Base-by-base conservation (phyloP, 2,113 vertebrate species). In the Spheniscus mendiculus region DNA sequence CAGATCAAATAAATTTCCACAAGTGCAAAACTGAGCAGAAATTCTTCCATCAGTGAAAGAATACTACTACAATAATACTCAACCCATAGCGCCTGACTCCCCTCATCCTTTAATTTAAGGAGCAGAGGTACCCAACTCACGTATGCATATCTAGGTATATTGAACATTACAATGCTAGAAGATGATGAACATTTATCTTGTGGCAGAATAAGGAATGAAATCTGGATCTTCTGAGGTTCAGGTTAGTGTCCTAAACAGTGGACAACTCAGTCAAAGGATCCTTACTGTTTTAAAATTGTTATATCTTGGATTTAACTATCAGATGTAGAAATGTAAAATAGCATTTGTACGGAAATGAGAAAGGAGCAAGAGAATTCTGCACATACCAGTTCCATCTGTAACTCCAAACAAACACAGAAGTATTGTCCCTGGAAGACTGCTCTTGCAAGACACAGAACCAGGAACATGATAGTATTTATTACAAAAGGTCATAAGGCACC, bases 321-420 rank as follows among this genome's bases (percentile, higher is more conserved):
- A 97, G 80, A 93, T 92, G 52, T 84, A 50, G 50, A 97, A 94
- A 80, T 69, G 73, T 92, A 88, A 96, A 97, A 66, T 20, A 83
- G 15, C 63, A 73, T 97, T 98, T 96, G 79, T 96, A 89, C 27
- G 11, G 80, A 97, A 93, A 96, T 77, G 93, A 69, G 90, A 96
- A 92, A 78, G 50, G 94, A 98, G 86, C 70, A 96, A 89, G 91
- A 97, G 87, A 97, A 98, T 97, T 97, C 95, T 97, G 85, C 81
- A 96, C 88, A 95, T 95, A 97, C 90, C 85, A 97, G 76, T 95
- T 97, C 96, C 90, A 86, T 97, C 95, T 98, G 85, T 94, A 97
- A 97, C 93, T 96, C 94, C 90, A 97, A 97, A 89, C 17, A 83
- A 81, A 89, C 38, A 63, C 72, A 93, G 84, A 95, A 98, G 89